phyloP scores from a whole-genome alignment of 1,140 invertebrate species.

The Calephelis nemesis region DNA sequence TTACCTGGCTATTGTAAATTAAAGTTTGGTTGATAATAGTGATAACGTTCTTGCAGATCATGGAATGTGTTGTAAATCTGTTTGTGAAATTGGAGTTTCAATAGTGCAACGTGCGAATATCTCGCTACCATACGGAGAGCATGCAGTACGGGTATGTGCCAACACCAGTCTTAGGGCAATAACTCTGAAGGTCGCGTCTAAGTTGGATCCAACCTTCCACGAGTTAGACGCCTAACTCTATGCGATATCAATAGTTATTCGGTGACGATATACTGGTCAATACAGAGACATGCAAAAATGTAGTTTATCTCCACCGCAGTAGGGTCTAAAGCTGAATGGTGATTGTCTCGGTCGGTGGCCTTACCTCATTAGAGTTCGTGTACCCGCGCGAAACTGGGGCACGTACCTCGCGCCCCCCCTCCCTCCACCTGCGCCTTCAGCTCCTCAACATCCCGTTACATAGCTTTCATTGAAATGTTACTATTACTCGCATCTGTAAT shows the following conservation, averaged over 20 bases:
- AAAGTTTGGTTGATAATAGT: too few species aligned
- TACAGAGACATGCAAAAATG: constrained; percentile 36
- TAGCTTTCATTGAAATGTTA: constrained; percentile 72
- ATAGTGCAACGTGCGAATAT: too few species aligned
- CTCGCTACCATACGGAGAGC: not conserved
- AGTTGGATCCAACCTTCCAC: constrained; percentile 65
- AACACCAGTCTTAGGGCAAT: constrained; percentile 30
- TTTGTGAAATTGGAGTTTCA: too few species aligned
- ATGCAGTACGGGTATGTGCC: constrained; percentile 14
- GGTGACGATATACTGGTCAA: constrained; percentile 62
- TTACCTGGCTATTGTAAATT: too few species aligned
- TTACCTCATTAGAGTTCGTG: constrained; percentile 78
- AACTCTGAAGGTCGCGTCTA: constrained; percentile 69
- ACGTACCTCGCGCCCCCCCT: constrained; percentile 70
- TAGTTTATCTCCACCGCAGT: constrained; percentile 32
- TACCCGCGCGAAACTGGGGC: constrained; percentile 75
- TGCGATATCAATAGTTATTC: constrained; percentile 68
- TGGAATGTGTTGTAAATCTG: too few species aligned
- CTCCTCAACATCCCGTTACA: constrained; percentile 63
- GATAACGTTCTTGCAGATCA: too few species aligned
- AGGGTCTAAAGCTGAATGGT: constrained; percentile 48
- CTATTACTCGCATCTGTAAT: constrained; percentile 44
- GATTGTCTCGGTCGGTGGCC: constrained; percentile 67
- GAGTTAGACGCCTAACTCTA: constrained; percentile 51
- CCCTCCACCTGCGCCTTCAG: constrained; percentile 47